Base-by-base conservation (phyloP, 2,113 vertebrate genomes). In the Coregonus clupeaformis region DNA sequence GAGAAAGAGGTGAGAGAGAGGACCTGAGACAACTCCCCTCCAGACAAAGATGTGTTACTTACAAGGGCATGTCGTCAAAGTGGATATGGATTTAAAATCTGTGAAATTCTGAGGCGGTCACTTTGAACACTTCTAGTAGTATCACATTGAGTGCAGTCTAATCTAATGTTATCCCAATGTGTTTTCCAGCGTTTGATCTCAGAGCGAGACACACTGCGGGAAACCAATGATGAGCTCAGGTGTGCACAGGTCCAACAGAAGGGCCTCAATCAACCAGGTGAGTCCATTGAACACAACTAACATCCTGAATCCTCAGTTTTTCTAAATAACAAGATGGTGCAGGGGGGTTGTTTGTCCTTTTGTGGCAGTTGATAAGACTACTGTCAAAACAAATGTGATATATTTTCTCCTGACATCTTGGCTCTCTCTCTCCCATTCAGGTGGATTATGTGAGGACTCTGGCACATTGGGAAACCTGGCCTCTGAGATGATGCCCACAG, bases 191-290 rank as follows among this genome's bases (percentile, higher is more conserved):
- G 94, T 64, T 90, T 97, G 73, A 89, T 96, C 74, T 86, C 90
- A 0, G 95, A 97, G 63, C 90, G 96, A 20, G 96, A 97, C 81
- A 92, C 94, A 0, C 90, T 97, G 0, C 85, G 96, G 42, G 96
- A 97, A 81, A 94, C 94, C 7, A 96, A 96, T 0, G 96, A 96
- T 2, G 96, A 97, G 57, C 92, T 97, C 42, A 84, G 95, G 49
- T 97, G 96, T 22, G 92, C 92, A 3, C 96, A 97, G 75, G 90
- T 95, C 67, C 95, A 97, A 71, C 95, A 95, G 49, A 89, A 88
- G 30, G 91, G 89, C 59, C 91, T 96, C 71, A 89, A 78, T 63
- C 92, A 92, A 85, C 80, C 94, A 52, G 95, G 96, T 96, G 80
- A 91, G 92, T 69, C 24, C 6, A 22, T 16, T 52, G 49, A 14